phyloP scores from a whole-genome alignment of 2,888 invertebrate species.

The Abscondita cerata region DNA sequence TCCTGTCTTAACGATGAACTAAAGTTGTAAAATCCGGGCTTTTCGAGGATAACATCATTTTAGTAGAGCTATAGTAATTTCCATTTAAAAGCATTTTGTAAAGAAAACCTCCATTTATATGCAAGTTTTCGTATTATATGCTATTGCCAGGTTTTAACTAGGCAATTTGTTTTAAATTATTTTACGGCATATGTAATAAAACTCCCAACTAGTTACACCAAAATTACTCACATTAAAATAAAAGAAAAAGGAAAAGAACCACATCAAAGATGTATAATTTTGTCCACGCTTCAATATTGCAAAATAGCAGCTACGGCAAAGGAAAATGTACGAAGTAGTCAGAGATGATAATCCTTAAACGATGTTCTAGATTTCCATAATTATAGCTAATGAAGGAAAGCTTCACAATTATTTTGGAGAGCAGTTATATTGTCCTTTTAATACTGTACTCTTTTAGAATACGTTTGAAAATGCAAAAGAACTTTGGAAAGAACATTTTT shows the following conservation, averaged over 20 bases:
- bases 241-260: constrained; percentile 5
- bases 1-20: not conserved
- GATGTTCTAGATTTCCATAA: constrained; percentile 17
- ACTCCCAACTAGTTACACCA: not conserved
- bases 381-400: constrained; percentile 16
- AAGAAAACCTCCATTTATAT: constrained; percentile 1
- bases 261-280: constrained; percentile 11
- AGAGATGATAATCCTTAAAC: constrained; percentile 17
- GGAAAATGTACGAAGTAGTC: constrained; percentile 9
- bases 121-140: not conserved
- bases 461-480: not conserved
- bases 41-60: not conserved
- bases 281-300: constrained; percentile 20
- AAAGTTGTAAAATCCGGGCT: not conserved
- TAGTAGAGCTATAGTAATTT: not conserved
- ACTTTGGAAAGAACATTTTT: too few relatives aligned
- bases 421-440: not conserved
- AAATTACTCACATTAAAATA: not conserved
- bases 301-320: constrained; percentile 8
- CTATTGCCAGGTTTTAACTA: not conserved
- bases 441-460: too few relatives aligned
- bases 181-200: not conserved
- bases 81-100: not conserved
- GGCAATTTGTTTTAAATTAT: not conserved
- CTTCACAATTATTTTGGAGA: not conserved